Evolutionary conservation across 2,797 vertebrate species (phyloP), one percentile per base, ranked within the genome.

Genomic region (Chanos chanos): DNA sequence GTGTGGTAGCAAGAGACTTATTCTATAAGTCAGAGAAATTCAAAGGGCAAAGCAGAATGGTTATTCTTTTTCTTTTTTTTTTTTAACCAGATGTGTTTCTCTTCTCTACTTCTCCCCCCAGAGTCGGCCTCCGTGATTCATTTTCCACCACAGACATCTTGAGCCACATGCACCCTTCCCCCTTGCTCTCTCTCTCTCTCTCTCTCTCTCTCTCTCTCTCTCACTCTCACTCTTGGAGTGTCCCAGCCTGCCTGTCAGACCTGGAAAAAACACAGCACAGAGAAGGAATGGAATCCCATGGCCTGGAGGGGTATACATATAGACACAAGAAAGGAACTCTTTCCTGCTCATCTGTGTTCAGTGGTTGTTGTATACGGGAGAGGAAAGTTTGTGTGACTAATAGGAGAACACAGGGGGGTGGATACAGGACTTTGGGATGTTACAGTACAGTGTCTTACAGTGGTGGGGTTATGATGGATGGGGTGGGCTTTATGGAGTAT

Each of bases 81-180:
- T 50, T 27, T 37, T 50, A 21, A 48, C 72, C 69, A 64, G 64
- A 68, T 70, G 56, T 72, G 60, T 68, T 77, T 68, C 68, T 73
- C 31, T 24, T 19, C 59, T 45, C 45, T 74, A 10, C 70, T 70
- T 53, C 72, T 68, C 56, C 60, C 80, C 76, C 70, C 48, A 52
- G 52, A 66, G 73, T 72, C 61, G 86, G 82, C 83, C 85, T 76
- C 86, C 68, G 61, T 89, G 85, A 89, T 90, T 86, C 80, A 89
- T 87, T 89, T 88, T 87, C 86, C 87, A n/a, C n/a, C n/a, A 87
- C 83, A 85, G 84, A 80, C 83, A 74, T 83, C 81, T 86, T 78
- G 73, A 84, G 79, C 72, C 61, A 70, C 34, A 64, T 63, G 50
- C 66, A 51, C 18, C 57, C 45, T 48, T 60, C 74, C 76, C 79